phyloP scores from a whole-genome alignment of 2,797 vertebrate genomes.

The Anguilla anguilla region DNA sequence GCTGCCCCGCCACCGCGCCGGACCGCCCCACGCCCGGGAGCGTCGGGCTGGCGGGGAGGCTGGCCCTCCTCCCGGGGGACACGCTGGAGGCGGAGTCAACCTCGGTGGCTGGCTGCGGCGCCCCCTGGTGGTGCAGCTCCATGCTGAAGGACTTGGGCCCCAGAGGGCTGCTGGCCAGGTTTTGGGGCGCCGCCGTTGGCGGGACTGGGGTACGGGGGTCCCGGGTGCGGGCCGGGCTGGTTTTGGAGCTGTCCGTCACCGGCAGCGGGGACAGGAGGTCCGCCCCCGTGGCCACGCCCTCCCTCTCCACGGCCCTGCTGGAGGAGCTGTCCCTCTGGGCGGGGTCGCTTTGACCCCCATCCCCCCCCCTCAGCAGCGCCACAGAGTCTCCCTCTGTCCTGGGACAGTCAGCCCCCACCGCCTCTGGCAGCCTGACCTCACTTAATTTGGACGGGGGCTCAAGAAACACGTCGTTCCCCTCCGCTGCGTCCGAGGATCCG shows the following conservation, averaged over 20 bases:
- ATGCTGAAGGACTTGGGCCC: constrained; percentile 87
- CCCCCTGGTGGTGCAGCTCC: constrained; percentile 78
- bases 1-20: constrained; percentile 83
- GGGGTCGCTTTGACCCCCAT: constrained; percentile 38
- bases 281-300: constrained; percentile 85
- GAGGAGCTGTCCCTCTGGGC: constrained; percentile 70
- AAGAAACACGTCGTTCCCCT: constrained; percentile 54
- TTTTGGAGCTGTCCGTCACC: constrained; percentile 75
- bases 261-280: constrained; percentile 88
- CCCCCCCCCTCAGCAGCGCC: constrained; percentile 19
- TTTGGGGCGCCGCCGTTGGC: constrained; percentile 83
- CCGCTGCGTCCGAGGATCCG: constrained; percentile 43
- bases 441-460: constrained; percentile 38
- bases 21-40: constrained; percentile 81
- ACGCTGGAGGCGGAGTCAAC: constrained; percentile 50
- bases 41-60: constrained; percentile 80
- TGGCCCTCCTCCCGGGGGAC: constrained; percentile 81
- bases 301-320: constrained; percentile 78
- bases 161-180: constrained; percentile 88
- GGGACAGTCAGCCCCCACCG: background rate
- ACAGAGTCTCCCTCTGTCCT: too few species aligned
- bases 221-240: constrained; percentile 50
- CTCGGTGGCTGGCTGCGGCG: constrained; percentile 20
- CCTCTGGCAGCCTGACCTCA: constrained; percentile 14
- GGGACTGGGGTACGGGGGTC: too few species aligned